Evolutionary conservation across 2,797 vertebrate species (phyloP).

Genomic region (Acridotheres tristis): DNA sequence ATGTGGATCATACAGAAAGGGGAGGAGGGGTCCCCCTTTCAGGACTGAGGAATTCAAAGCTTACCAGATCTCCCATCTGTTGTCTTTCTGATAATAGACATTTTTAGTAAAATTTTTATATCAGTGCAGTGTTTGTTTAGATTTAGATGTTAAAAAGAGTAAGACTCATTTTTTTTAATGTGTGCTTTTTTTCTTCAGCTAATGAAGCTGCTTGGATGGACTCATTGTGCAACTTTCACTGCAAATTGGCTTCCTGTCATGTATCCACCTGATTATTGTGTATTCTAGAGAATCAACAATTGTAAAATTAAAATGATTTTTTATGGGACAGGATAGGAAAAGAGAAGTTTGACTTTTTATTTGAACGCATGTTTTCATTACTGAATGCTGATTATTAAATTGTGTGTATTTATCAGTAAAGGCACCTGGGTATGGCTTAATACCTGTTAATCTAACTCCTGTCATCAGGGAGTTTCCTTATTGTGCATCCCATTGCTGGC

Average conservation of each 20-base stretch:
- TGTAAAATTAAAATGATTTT: constrained; percentile 67
- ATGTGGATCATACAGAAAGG: background rate
- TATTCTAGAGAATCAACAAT: constrained; percentile 81
- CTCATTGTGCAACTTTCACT: constrained; percentile 89
- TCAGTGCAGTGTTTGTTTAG: background rate
- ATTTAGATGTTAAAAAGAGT: background rate
- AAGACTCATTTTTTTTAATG: background rate
- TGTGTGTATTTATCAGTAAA: constrained; percentile 78
- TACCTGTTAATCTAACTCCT: constrained; percentile 68
- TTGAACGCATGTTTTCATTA: constrained; percentile 78
- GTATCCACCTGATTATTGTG: constrained; percentile 93
- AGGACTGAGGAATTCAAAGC: background rate
- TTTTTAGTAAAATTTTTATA: background rate
- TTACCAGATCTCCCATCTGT: background rate
- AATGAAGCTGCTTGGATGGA: constrained; percentile 95
- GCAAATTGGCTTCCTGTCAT: constrained; percentile 97
- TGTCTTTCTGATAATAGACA: background rate
- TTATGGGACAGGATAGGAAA: constrained; percentile 71
- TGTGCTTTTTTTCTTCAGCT: constrained; percentile 76
- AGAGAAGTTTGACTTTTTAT: constrained; percentile 74
- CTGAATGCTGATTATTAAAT: constrained; percentile 75
- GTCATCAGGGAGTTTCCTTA: constrained; percentile 51
- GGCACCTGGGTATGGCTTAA: constrained; percentile 72
- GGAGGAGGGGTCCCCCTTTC: background rate
- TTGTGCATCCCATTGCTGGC: constrained; percentile 72